Evolutionary conservation across 2,113 vertebrate species (phyloP).

Genomic region (Tragulus kanchil): DNA sequence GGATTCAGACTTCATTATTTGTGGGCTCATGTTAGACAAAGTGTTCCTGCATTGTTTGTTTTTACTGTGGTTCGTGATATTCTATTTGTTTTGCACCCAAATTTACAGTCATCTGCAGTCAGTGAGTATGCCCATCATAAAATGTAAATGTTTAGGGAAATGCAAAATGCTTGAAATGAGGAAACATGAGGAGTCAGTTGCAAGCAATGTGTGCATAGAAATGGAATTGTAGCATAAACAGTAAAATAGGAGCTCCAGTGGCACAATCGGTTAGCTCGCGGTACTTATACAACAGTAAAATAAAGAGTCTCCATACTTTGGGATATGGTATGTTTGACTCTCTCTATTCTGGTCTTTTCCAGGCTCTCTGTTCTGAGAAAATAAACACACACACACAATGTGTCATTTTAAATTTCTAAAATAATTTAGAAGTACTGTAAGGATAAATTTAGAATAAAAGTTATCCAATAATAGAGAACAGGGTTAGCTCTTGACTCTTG

Average conservation of each 20-base stretch:
- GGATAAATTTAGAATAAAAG: slow-evolving; percentile 36
- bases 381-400: too few relatives aligned
- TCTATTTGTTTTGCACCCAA: neutral
- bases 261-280: too few relatives aligned
- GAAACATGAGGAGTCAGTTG: neutral
- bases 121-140: neutral
- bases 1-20: neutral
- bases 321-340: neutral
- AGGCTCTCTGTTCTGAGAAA: neutral
- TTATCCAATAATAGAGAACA: neutral
- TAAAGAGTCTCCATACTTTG: neutral
- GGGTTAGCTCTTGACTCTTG: too few relatives aligned
- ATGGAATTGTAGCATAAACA: neutral
- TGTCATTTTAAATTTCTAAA: neutral
- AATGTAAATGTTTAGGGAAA: neutral
- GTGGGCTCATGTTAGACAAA: neutral
- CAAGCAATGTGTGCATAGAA: neutral
- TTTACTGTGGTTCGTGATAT: neutral
- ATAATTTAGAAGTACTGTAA: slow-evolving; percentile 18
- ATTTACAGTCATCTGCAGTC: neutral
- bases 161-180: neutral
- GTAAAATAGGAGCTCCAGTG: neutral
- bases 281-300: neutral
- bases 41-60: neutral
- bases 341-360: neutral